Evolutionary conservation across 1,140 invertebrate species (phyloP).

Genomic region (Plectrocnemia conspersa): DNA sequence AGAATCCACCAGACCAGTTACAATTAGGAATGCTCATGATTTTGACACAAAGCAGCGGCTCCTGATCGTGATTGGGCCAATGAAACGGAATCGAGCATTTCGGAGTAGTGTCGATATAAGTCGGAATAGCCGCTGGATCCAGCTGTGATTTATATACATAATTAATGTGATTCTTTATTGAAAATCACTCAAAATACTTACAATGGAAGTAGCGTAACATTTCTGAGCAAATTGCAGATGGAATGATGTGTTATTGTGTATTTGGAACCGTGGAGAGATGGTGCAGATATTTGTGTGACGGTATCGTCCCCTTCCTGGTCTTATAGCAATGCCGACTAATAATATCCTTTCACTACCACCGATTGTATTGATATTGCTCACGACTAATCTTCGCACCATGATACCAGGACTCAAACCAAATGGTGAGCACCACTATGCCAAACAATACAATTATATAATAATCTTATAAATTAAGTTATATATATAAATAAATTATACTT

Average conservation of each 20-base stretch:
- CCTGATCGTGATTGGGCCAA: constrained; percentile 86
- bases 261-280: constrained; percentile 85
- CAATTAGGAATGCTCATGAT: constrained; percentile 66
- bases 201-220: constrained; percentile 61
- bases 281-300: constrained; percentile 87
- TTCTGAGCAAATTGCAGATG: constrained; percentile 85
- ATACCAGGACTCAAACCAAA: constrained; percentile 78
- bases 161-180: constrained; percentile 7
- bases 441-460: neutral
- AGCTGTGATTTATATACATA: constrained; percentile 44
- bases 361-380: constrained; percentile 43
- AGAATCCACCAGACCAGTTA: constrained; percentile 93
- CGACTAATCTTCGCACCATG: constrained; percentile 52
- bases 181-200: constrained; percentile 38
- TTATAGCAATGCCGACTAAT: constrained; percentile 82
- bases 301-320: constrained; percentile 81
- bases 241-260: constrained; percentile 84
- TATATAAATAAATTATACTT: constrained; percentile 39
- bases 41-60: constrained; percentile 81
- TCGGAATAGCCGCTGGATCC: constrained; percentile 61
- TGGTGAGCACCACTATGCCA: constrained; percentile 72
- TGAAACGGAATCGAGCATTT: constrained; percentile 91
- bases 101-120: constrained; percentile 73
- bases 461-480: neutral
- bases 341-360: constrained; percentile 67